A percentile compares a stretch with the other conserved stretches of the same genome.
Evolutionary conservation across 2,888 invertebrate species (phyloP).

Genomic region (Hecatera dysodea): DNA sequence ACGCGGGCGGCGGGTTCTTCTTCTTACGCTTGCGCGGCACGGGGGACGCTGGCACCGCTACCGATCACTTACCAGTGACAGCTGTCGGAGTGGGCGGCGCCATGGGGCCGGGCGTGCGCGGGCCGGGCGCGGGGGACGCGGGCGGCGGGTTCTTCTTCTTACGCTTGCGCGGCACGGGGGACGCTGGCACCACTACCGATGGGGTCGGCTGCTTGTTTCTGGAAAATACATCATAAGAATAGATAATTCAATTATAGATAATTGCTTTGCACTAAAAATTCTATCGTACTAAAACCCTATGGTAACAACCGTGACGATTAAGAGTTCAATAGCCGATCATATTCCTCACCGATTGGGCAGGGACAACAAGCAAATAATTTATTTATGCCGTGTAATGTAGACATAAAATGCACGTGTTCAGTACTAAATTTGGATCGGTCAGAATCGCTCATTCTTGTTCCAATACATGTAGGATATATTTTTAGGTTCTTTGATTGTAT

Average conservation of each 20-base stretch:
- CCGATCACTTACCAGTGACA: conserved; percentile 52
- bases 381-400: too few relatives aligned
- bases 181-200: conserved; percentile 65
- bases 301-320: too few relatives aligned
- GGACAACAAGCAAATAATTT: too few relatives aligned
- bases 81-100: conserved; percentile 56
- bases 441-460: background rate
- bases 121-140: conserved; percentile 52
- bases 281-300: too few relatives aligned
- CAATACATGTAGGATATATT: background rate
- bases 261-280: background rate
- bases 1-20: conserved; percentile 63
- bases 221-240: background rate
- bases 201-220: conserved; percentile 56
- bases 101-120: conserved; percentile 51
- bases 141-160: conserved; percentile 73
- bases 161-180: conserved; percentile 79
- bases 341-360: too few relatives aligned
- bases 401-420: too few relatives aligned
- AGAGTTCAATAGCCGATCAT: too few relatives aligned
- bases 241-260: background rate
- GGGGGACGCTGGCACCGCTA: conserved; percentile 73
- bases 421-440: too few relatives aligned
- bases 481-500: too few relatives aligned
- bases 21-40: conserved; percentile 79